Evolutionary conservation across 2,797 vertebrate species (phyloP), one percentile per base, ranked within the genome.

Genomic region (Scleropages formosus): DNA sequence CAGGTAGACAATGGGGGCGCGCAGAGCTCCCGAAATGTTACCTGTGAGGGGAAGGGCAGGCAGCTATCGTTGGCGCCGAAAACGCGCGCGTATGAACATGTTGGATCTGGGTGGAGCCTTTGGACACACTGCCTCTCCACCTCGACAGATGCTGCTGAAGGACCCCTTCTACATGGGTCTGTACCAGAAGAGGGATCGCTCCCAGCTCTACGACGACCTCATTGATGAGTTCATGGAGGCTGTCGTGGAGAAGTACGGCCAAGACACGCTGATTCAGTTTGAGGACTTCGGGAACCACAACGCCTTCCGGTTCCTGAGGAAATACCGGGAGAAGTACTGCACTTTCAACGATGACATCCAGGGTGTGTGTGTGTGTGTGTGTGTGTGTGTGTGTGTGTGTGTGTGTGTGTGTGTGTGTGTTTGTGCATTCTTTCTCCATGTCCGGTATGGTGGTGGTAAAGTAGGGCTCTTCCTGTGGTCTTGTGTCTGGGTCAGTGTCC

Each of bases 211-310:
- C 0, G 96, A 99, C 0, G 95, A 98, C 61, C 91, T 99, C 22
- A 98, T 99, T 6, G 97, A 99, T 69, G 97, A 99, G 76, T 99
- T 99, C 63, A 99, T 99, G 97, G 95, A 97, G 67, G 97, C 96
- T 18, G 94, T 99, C 24, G 95, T 95, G 71, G 92, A 95, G 65
- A 96, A 96, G 90, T 99, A 98, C 0, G 97, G 96, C 47, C 96
- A 94, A 86, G 94, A 93, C 85, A 98, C 95, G 0, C 93, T 99
- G 20, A 99, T 99, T 86, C 98, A 99, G 56, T 99, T 99, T 83
- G 98, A 99, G 78, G 97, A 99, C 87, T 99, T 99, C 76, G 98
- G 98, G 16, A 99, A 99, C 89, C 95, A 97, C 90, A 99, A 99
- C 0, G 98, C 98, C 1, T 99, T 98, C 83, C 94, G 96, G 16